Base-by-base conservation (phyloP, 1,140 invertebrate species). In the Helicoverpa armigera region DNA sequence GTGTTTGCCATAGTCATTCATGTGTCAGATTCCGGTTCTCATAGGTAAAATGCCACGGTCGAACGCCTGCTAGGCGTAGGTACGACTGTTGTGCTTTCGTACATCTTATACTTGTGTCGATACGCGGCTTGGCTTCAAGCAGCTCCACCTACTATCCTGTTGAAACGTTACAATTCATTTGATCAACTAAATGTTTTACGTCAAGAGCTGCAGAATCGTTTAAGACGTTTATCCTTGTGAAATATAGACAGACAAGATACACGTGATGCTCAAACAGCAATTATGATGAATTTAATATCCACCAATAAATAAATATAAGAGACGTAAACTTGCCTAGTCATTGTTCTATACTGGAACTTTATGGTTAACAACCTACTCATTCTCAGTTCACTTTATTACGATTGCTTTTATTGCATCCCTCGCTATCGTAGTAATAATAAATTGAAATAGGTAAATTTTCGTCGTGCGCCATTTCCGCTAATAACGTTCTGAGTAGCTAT, bases 41-140 rank as follows among this genome's bases (percentile, higher is more conserved):
- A 69, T 65, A 84, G 48, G 80, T 80, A 83, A 81, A 85, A 83
- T 85, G 82, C 82, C 82, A 82, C 60, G 82, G 82, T 78, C 78
- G 74, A 60, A 81, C 73, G 80, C 77, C 48, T 80, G 29, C 60
- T 29, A 1, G 18, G 4, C 43, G 23, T 10, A 48, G 35, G 11
- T 67, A 51, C 50, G 18, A 48, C 18, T 51, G 12, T 5, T 53
- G 18, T 70, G 18, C 67, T 18, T 53, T 51, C 18, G 18, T 53
- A 23, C 16, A 50, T 50, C n/a, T 18, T 53, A 23, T 51, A 31
- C 0, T 11, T 70, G 23, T 67, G 43, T 18, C 3, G 43, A 50
- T 23, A 23, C 12, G 9, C 35, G 14, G 18, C 11, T 12, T 53
- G 23, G 4, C 29, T 14, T 10, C 3, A 16, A 48, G 7, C n/a